Evolutionary conservation across 2,113 vertebrate species (phyloP), one percentile per base, ranked within the genome.

Genomic region (Cisticola juncidis): DNA sequence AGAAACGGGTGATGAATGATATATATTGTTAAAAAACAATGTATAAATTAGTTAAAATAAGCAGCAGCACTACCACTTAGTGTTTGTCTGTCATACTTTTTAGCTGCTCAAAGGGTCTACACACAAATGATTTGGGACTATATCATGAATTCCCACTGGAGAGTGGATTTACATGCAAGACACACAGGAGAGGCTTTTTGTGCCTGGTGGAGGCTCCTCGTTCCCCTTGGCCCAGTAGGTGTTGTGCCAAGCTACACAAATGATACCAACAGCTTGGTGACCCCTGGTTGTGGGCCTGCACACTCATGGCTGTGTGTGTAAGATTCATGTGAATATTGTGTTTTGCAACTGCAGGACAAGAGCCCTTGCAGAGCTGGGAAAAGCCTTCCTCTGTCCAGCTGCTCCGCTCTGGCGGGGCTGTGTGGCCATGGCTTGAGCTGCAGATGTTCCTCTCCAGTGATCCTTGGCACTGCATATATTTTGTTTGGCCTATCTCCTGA

Each of bases 1-100:
- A 56, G 40, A 68, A 84, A 38, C 0, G 0, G 14, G 5, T 35
- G 18, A 76, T n/a, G 6, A 45, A 53, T 51, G 0, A 23, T 57
- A 23, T 4, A 7, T 60, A 25, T 21, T 20, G 42, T 36, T 78
- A 38, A 58, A 65, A 64, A 45, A 12, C 9, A 45, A 35, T 1
- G 3, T 58, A 40, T 12, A 74, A 35, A 35, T 66, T 70, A 70
- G 54, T 83, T 86, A 61, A 87, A 85, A 62, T 76, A 29, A 62
- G 16, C 45, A 71, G 35, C n/a, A 88, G 47, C 42, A 62, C 18
- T 65, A 57, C 53, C 22, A 40, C 3, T 68, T 26, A 28, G 14
- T 42, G 11, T 56, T 72, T 53, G 17, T 42, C 35, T 38, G 0
- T 65, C 10, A 1, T 53, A 17, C 31, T 56, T 85, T 71, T 48